Conservation (phyloP, 2,888 invertebrate genomes). For the Drosophila falleni region DNA sequence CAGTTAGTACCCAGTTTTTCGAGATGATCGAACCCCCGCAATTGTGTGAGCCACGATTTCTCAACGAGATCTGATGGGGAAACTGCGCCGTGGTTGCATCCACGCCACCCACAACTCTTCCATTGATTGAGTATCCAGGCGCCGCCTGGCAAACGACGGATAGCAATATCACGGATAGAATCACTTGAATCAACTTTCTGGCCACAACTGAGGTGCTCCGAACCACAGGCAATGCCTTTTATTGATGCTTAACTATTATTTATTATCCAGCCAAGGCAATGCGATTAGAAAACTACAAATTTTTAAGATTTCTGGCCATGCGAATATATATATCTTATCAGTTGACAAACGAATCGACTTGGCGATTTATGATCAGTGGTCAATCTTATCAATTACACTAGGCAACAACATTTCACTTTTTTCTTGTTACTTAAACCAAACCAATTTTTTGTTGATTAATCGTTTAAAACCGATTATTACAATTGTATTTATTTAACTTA, state of each 20-base stretch:
- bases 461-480: background rate
- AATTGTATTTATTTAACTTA: slow-evolving; percentile 2
- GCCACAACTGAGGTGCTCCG: slow-evolving; percentile 7
- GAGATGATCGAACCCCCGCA: slow-evolving; percentile 68
- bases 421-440: too few relatives aligned
- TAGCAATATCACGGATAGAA: background rate
- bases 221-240: background rate
- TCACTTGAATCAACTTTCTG: slow-evolving; percentile 15
- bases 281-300: slow-evolving; percentile 1
- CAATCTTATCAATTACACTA: slow-evolving; percentile 9
- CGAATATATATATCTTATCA: slow-evolving; percentile 3
- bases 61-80: slow-evolving; percentile 68
- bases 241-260: background rate
- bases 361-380: slow-evolving; percentile 2
- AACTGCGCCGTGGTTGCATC: slow-evolving; percentile 59
- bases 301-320: background rate
- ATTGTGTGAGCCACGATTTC: slow-evolving; percentile 51
- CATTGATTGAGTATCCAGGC: slow-evolving; percentile 11
- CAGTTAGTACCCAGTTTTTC: slow-evolving; percentile 62
- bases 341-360: background rate
- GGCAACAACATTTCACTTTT: too few relatives aligned
- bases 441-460: background rate
- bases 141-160: slow-evolving; percentile 14
- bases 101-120: slow-evolving; percentile 65
- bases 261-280: slow-evolving; percentile 1